Evolutionary conservation across 2,797 vertebrate genomes (phyloP).

Genomic region (Trachops cirrhosus): DNA sequence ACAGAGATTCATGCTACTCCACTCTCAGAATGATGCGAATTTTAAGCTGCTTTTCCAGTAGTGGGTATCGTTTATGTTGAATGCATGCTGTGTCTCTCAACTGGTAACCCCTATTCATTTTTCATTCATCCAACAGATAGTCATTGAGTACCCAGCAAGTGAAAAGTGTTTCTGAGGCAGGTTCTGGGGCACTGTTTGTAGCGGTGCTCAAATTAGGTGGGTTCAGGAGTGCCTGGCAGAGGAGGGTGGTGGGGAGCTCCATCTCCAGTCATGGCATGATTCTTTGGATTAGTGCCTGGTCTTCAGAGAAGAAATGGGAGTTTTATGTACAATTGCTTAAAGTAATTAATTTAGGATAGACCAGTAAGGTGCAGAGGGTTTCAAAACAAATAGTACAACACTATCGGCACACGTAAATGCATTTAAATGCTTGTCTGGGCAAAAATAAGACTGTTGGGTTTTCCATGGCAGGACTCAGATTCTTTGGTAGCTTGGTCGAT

Average conservation of each 20-base stretch:
- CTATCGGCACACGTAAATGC: neutral
- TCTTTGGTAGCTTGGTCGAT: neutral
- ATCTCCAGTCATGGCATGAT: neutral
- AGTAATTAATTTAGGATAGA: neutral
- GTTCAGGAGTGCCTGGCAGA: neutral
- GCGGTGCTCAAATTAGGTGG: neutral
- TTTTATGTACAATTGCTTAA: neutral
- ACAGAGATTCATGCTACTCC: neutral
- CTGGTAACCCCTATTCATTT: neutral
- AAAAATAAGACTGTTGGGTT: neutral
- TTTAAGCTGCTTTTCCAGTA: slow-evolving; percentile 12
- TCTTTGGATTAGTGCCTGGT: neutral
- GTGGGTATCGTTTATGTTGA: neutral
- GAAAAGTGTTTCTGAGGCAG: neutral
- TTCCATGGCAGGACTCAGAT: neutral
- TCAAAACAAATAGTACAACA: neutral
- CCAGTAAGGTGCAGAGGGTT: neutral
- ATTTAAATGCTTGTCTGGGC: neutral
- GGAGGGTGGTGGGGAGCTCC: too few relatives aligned
- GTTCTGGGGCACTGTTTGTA: neutral
- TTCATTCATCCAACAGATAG: neutral
- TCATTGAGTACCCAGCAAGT: neutral
- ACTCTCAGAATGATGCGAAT: neutral
- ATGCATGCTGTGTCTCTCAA: neutral
- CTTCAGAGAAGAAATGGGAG: slow-evolving; percentile 4